Evolutionary conservation across 1,140 invertebrate species (phyloP), one percentile per base, ranked within the genome.

Genomic region (Dendroctonus valens): DNA sequence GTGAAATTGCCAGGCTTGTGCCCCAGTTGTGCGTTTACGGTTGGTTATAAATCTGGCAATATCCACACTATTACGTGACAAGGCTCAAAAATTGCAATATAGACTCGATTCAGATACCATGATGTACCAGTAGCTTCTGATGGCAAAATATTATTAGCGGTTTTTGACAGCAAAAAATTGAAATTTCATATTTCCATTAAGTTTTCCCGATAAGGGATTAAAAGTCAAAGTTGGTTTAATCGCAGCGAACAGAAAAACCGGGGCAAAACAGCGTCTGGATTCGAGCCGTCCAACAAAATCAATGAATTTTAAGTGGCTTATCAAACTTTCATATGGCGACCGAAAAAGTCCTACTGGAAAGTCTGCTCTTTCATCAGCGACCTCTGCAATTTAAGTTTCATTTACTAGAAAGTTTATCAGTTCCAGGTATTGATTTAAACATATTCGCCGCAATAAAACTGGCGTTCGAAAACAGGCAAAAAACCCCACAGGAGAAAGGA

Each of bases 31-130:
- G 15, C 41, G 51, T 64, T 54, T 46, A 46, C 11, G 61, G 61
- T 12, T 55, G 40, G 51, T 52, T 11, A 64, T 64, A 64, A 64
- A 64, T 64, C 61, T 55, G 61, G 44, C 51, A 64, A 64, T 64
- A 49, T 64, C 52, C 61, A 11, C n/a, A 39, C 49, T 64, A 53
- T 64, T 64, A 64, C 61, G 61, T 64, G 61, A 64, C 61, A 64
- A 54, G 61, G 51, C 51, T 51, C 52, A 64, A 64, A 64, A 37
- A 64, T 64, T 64, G 46, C 46, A 48, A 48, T 48, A 48, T n/a
- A 48, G 14, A 48, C 46, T 14, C 46, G 11, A 6, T 11, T 48
- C 46, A n/a, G 46, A 11, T 48, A 7, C n/a, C 50, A 46, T 46
- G 8, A 46, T 12, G 8, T 12, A 46, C 42, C 8, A 50, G 26